Evolutionary conservation across 2,888 invertebrate species (phyloP).

Genomic region (Druceiella hillmani): DNA sequence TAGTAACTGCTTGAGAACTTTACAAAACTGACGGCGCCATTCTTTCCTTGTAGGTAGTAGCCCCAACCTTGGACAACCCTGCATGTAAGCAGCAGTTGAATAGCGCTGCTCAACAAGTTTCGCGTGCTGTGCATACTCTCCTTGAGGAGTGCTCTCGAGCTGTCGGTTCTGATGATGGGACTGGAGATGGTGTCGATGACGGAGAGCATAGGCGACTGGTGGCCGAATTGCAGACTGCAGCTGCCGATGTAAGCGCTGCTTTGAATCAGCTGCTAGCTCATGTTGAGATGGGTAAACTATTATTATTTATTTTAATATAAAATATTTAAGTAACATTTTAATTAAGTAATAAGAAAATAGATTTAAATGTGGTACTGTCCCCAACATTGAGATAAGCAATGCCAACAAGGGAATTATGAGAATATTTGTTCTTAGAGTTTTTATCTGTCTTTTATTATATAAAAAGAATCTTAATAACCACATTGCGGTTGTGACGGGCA

Average conservation of each 20-base stretch:
- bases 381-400: too few relatives aligned
- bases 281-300: constrained; percentile 64
- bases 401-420: too few relatives aligned
- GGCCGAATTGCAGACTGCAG: constrained; percentile 76
- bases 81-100: constrained; percentile 88
- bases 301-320: too few relatives aligned
- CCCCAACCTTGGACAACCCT: constrained; percentile 74
- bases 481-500: too few relatives aligned
- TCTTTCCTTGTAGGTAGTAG: constrained; percentile 61
- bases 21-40: too few relatives aligned
- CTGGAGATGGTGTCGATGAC: constrained; percentile 33
- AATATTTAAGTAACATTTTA: too few relatives aligned
- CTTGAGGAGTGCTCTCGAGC: constrained; percentile 70
- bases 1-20: too few relatives aligned
- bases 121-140: constrained; percentile 84
- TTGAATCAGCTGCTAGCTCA: constrained; percentile 86
- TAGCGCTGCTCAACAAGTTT: constrained; percentile 89
- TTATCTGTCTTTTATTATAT: too few relatives aligned
- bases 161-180: constrained; percentile 67
- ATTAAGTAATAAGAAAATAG: too few relatives aligned
- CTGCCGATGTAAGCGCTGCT: constrained; percentile 81
- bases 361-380: too few relatives aligned
- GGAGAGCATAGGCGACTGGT: constrained; percentile 59
- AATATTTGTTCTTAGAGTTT: too few relatives aligned
- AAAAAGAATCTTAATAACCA: too few relatives aligned